These are phyloP conservation scores for Nyctibius bracteatus DNA, from an alignment of 2,113 vertebrate species.

Conservation along the genomic window DNA sequence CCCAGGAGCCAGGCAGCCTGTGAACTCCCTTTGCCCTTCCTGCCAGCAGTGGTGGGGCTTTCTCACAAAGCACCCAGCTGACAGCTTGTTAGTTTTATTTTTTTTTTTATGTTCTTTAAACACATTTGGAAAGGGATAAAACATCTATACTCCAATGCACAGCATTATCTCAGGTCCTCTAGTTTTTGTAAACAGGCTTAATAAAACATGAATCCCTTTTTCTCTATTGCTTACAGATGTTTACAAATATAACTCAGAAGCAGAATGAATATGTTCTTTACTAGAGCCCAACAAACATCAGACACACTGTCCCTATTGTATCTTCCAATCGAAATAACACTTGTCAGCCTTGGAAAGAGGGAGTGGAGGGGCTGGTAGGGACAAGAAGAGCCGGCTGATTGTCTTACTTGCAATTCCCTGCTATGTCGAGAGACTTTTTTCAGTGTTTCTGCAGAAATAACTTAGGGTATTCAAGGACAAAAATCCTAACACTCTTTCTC, in stretches of 20 bases:
- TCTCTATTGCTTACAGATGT: neutral
- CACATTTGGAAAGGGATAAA: neutral
- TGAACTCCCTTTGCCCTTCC: neutral
- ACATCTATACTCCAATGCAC: neutral
- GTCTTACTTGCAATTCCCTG: neutral
- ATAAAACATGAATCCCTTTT: neutral
- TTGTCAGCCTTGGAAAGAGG: neutral
- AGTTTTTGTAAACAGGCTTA: neutral
- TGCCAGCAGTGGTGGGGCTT: neutral
- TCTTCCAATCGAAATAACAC: neutral
- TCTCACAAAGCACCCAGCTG: neutral
- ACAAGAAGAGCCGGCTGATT: neutral
- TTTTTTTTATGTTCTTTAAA: neutral
- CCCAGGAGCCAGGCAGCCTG: neutral
- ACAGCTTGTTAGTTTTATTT: neutral
- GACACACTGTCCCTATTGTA: neutral
- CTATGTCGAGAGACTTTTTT: neutral
- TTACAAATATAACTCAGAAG: neutral
- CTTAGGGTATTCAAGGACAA: neutral
- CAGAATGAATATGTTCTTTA: neutral
- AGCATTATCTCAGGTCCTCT: neutral
- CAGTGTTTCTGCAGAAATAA: neutral
- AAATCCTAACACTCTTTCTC: neutral
- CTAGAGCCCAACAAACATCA: neutral
- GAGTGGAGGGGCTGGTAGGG: neutral